Evolutionary conservation across 2,797 vertebrate genomes (phyloP).

Genomic region (Rhinichthys osculus): DNA sequence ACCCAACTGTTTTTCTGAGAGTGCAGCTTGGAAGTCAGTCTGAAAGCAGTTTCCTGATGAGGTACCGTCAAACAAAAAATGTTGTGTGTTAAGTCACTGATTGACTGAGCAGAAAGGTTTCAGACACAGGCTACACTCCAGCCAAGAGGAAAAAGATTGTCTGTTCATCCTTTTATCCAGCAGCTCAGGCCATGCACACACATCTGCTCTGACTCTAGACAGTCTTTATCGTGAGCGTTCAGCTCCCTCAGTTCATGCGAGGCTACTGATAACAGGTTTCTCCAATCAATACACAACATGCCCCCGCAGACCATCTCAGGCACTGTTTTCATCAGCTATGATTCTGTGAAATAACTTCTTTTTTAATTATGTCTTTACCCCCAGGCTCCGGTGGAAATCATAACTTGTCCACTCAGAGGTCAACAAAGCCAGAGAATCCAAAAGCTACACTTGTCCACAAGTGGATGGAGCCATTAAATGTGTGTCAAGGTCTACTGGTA

Average conservation of each 20-base stretch:
- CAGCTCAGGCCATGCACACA: constrained; percentile 27
- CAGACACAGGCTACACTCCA: constrained; percentile 27
- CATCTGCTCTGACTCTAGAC: constrained; percentile 65
- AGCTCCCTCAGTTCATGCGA: constrained; percentile 78
- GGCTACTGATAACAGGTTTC: constrained; percentile 79
- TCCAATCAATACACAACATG: constrained; percentile 54
- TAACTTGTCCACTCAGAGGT: constrained; percentile 33
- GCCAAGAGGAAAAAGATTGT: constrained; percentile 32
- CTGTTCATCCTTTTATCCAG: constrained; percentile 49
- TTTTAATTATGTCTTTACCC: constrained; percentile 42
- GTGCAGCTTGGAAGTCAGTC: neutral
- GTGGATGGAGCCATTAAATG: neutral
- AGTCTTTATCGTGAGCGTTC: constrained; percentile 74
- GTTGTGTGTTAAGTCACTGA: neutral
- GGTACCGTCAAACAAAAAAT: neutral
- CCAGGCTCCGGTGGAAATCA: constrained; percentile 16
- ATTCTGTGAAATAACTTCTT: constrained; percentile 49
- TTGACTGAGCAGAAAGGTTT: constrained; percentile 3
- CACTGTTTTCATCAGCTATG: constrained; percentile 46
- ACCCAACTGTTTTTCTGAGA: neutral
- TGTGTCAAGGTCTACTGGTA: constrained; percentile 3
- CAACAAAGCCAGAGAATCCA: constrained; percentile 20
- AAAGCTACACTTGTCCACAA: constrained; percentile 17
- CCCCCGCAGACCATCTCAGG: constrained; percentile 45
- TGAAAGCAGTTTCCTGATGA: neutral